Evolutionary conservation across 2,113 vertebrate genomes (phyloP), one percentile per base, ranked within the genome.

Genomic region (Dinomys branickii): DNA sequence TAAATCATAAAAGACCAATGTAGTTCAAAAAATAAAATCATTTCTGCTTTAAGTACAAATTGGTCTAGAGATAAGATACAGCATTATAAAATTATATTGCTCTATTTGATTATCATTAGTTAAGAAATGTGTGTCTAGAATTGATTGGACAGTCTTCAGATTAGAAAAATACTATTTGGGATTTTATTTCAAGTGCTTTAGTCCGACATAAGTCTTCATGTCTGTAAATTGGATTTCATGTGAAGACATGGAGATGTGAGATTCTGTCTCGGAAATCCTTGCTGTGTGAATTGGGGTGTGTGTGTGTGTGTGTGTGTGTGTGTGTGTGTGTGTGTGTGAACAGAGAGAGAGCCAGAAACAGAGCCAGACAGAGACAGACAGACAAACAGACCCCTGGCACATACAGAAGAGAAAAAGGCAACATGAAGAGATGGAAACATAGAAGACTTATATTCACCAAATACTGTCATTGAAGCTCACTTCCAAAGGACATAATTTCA

Each of bases 401-500:
- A 61, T 50, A 88, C 56, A 93, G 56, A 88, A 92, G 54, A 71
- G 26, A 38, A 41, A 89, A 96, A 44, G 38, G 22, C 73, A 77
- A 50, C 73, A 41, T 85, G 47, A 35, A 92, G 11, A 54, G 30
- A 83, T 30, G 24, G 52, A 38, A 24, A 83, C 91, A 75, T 17
- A 93, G 81, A 24, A 84, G 52, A 85, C 88, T 97, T 73, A 65
- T 16, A 63, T 38, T 96, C 86, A 95, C 44, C 56, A 30, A 90
- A 87, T 0, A 17, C 65, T 78, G 33, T 85, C 41, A 80, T 93
- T 95, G 96, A 95, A 71, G 92, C 50, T 88, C 91, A 69, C 52
- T 96, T 95, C 65, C 77, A 84, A 86, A 85, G 30, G 73, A 59
- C 58, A 96, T 95, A 78, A 96, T 96, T 95, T 94, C n/a, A 94